Percentiles rank a stretch among this genome's conserved stretches.
phyloP scores from a whole-genome alignment of 2,113 vertebrate species.

The Puffinus mauretanicus region DNA sequence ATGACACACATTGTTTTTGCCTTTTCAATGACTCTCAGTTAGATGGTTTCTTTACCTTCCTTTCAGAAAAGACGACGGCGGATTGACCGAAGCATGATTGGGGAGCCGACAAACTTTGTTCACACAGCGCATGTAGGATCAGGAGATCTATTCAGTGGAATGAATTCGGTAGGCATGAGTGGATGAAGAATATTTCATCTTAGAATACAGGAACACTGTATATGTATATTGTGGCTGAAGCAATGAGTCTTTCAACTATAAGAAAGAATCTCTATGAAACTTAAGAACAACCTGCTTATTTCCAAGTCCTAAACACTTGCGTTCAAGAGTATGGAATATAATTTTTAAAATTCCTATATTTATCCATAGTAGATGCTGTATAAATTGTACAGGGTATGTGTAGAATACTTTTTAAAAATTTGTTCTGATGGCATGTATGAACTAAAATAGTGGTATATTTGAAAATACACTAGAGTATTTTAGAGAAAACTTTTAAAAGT shows the following conservation, averaged over 20 bases:
- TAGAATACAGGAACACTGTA: not conserved
- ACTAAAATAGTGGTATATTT: not conserved
- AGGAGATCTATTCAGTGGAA: conserved; percentile 86
- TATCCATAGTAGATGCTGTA: not conserved
- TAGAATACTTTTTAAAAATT: not conserved
- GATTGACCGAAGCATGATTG: conserved; percentile 90
- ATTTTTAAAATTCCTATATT: not conserved
- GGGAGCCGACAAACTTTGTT: conserved; percentile 90
- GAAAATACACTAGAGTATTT: not conserved
- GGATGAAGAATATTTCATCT: not conserved
- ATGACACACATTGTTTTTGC: not conserved
- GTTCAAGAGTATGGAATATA: not conserved
- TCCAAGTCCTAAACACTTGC: not conserved
- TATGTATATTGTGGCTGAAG: not conserved
- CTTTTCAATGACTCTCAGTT: not conserved
- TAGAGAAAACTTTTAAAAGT: not conserved
- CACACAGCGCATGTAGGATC: conserved; percentile 90
- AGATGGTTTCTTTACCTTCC: not conserved
- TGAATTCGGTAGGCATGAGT: conserved; percentile 81
- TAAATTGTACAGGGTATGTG: not conserved
- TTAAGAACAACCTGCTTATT: not conserved
- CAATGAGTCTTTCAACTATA: not conserved
- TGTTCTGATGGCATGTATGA: not conserved
- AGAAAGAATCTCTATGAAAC: not conserved
- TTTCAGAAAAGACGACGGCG: conserved; percentile 84